Evolutionary conservation across 2,113 vertebrate genomes (phyloP), one percentile per base, ranked within the genome.

Genomic region (Lethenteron camtschaticum): DNA sequence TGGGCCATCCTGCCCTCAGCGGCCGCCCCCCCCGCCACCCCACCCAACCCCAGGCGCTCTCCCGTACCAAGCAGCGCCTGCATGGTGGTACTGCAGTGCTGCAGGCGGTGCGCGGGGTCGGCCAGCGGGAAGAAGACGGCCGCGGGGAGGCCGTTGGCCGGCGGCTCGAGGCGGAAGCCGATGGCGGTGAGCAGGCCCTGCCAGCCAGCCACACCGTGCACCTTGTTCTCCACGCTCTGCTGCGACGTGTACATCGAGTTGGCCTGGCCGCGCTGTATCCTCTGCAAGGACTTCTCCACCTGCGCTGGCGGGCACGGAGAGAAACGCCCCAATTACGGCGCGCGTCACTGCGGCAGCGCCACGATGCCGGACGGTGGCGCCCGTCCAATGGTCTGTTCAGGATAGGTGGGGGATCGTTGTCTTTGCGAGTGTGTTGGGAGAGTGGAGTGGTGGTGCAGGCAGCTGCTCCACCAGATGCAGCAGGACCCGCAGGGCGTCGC

Each of bases 231-330:
- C 76, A 96, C 91, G 1, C 91, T 96, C 77, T 95, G 90, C 75
- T 96, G 91, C 56, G 91, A 96, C 0, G 91, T 96, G 55, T 96
- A 96, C 91, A 96, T 92, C 75, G 91, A 89, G 18, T 96, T 96
- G 72, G 86, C 86, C 78, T 96, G 91, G 72, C 91, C 90, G 0
- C 87, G 92, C 81, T 95, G 91, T 79, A 96, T 95, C 70, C 90
- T 82, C 82, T 96, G 91, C 75, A 96, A 75, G 1, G 91, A 96
- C 76, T 96, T 96, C 79, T 96, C 91, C 81, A 96, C 91, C 91
- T 96, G 77, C 8, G 11, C 41, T 5, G 3, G 41, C 41, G 41
- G 41, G 41, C 41, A 41, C 41, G n/a, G 24, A 20, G 66, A 68
- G 13, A 72, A 41, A 18, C 57, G 3, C 12, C 57, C 2, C 2